These are phyloP conservation scores for Pedicia rivosa DNA, from an alignment of 2,888 invertebrate species.

Conservation along the genomic window DNA sequence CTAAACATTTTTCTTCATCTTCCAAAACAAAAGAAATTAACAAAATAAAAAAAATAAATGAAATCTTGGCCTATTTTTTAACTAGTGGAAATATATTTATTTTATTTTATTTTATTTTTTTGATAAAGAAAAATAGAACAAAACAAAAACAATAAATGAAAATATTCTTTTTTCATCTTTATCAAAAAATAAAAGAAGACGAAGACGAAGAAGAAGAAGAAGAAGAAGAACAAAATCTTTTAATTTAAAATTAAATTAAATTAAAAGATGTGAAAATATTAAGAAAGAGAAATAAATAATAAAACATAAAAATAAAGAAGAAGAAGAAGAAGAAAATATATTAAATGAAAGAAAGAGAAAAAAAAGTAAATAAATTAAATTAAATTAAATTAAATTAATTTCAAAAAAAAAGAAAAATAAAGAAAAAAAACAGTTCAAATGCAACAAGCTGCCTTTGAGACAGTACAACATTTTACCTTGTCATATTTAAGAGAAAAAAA, in stretches of 20 bases:
- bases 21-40: too few species aligned
- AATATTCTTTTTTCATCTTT: slow-evolving; percentile 2
- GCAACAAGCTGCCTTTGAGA: slow-evolving; percentile 18
- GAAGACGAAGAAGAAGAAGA: too few species aligned
- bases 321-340: background rate
- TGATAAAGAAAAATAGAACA: background rate
- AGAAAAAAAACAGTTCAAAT: slow-evolving; percentile 12
- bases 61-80: slow-evolving; percentile 3
- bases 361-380: slow-evolving; percentile 3
- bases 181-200: background rate
- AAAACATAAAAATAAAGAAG: slow-evolving; percentile 1
- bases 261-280: background rate
- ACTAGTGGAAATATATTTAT: background rate
- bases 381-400: slow-evolving; percentile 5
- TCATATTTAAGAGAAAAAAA: slow-evolving; percentile 5
- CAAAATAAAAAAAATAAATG: background rate
- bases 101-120: background rate
- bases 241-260: slow-evolving; percentile 2
- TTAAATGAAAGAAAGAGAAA: background rate
- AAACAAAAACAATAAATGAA: slow-evolving; percentile 1
- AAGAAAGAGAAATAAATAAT: slow-evolving; percentile 1
- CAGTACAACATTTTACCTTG: slow-evolving; percentile 15
- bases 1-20: too few species aligned
- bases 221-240: too few species aligned
- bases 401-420: slow-evolving; percentile 3